A percentile compares a stretch with the other conserved stretches of the same genome.
Conservation (phyloP, 1,140 invertebrate species). For the Hyposmocoma kahamanoa region DNA sequence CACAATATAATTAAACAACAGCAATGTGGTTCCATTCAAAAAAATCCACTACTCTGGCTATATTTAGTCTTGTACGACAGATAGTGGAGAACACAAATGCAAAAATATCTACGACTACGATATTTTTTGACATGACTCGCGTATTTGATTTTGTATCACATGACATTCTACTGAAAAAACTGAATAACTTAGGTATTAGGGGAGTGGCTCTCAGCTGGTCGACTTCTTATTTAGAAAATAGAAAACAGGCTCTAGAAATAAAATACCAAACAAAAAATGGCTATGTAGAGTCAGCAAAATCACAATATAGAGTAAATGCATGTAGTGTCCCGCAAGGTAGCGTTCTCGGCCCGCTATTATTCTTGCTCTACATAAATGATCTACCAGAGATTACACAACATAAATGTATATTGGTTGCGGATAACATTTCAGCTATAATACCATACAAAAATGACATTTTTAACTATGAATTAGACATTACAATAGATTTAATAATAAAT, state of each 20-base stretch:
- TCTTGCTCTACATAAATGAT: slow-evolving; percentile 6
- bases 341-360: slow-evolving; percentile 5
- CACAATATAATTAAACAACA: background rate
- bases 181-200: background rate
- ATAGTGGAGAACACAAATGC: background rate
- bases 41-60: slow-evolving; percentile 4
- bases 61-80: background rate
- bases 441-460: background rate
- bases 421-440: slow-evolving; percentile 4
- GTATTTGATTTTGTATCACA: slow-evolving; percentile 6
- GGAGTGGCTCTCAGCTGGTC: background rate
- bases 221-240: background rate
- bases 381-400: slow-evolving; percentile 1
- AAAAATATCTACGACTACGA: background rate
- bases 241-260: slow-evolving; percentile 5
- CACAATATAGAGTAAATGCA: slow-evolving; percentile 2
- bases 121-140: slow-evolving; percentile 1
- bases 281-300: background rate
- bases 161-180: background rate
- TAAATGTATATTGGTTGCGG: slow-evolving; percentile 6
- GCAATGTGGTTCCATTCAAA: background rate
- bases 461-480: background rate
- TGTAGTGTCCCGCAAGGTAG: slow-evolving; percentile 6
- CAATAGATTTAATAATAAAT: background rate
- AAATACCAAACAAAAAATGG: background rate